Percentiles rank a stretch among this genome's conserved stretches.
phyloP scores from a whole-genome alignment of 1,140 invertebrate genomes.

The Drosophila pruinosa region DNA sequence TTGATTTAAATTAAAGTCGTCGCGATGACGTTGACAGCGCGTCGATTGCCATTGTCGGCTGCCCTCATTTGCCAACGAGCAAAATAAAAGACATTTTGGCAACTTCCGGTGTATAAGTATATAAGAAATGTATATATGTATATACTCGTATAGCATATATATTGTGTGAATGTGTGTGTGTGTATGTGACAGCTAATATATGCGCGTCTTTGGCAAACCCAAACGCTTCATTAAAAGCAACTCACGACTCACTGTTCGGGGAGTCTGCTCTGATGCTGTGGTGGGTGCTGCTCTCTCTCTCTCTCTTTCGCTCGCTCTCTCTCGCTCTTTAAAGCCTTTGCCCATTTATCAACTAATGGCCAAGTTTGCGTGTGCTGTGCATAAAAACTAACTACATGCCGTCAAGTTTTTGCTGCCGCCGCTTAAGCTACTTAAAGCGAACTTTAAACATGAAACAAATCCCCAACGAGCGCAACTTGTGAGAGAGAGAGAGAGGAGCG shows the following conservation, averaged over 20 bases:
- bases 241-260: constrained; percentile 8
- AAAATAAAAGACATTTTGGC: constrained; percentile 32
- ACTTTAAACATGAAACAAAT: constrained; percentile 78
- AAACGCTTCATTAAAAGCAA: constrained; percentile 68
- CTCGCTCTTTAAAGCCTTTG: constrained; percentile 60
- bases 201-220: constrained; percentile 53
- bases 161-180: too few relatives aligned
- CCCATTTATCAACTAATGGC: constrained; percentile 74
- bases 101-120: constrained; percentile 22
- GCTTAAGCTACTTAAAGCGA: constrained; percentile 73
- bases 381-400: constrained; percentile 71
- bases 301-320: background rate
- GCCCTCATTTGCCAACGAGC: too few relatives aligned
- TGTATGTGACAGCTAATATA: constrained; percentile 44
- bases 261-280: background rate
- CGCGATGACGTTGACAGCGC: background rate
- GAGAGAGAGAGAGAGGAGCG: background rate
- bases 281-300: background rate
- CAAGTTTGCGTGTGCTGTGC: constrained; percentile 73
- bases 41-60: too few relatives aligned
- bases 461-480: constrained; percentile 22
- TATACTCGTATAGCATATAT: background rate
- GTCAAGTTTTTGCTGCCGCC: constrained; percentile 35
- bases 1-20: constrained; percentile 57
- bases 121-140: background rate